These are phyloP conservation scores for Hydraecia micacea DNA, from an alignment of 2,888 invertebrate genomes.

Conservation along the genomic window DNA sequence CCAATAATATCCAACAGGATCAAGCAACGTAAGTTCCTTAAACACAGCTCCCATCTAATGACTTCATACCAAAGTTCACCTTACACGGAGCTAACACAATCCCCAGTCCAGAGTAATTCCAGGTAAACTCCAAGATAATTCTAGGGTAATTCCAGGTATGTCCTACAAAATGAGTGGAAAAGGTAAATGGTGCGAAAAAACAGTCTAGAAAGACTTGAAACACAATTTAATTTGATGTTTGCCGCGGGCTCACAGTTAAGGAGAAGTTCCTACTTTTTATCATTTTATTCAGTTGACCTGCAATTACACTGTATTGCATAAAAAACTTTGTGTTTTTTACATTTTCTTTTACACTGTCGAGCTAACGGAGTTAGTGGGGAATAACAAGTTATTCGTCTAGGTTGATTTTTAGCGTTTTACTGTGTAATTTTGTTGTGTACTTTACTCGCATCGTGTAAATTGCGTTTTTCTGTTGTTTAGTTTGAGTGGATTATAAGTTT, in stretches of 20 bases:
- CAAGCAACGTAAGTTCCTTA: slow-evolving; percentile 14
- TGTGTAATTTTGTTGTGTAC: slow-evolving; percentile 20
- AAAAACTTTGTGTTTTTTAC: slow-evolving; percentile 70
- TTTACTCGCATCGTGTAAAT: slow-evolving; percentile 56
- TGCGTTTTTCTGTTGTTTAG: slow-evolving; percentile 60
- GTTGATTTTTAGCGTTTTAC: slow-evolving; percentile 53
- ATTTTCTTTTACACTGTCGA: slow-evolving; percentile 72
- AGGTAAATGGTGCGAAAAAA: slow-evolving; percentile 63
- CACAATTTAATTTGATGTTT: slow-evolving; percentile 75
- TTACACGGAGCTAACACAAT: slow-evolving; percentile 52
- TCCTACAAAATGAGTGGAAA: slow-evolving; percentile 54
- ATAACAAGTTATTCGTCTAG: slow-evolving; percentile 61
- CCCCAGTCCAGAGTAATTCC: slow-evolving; percentile 24
- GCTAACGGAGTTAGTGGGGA: slow-evolving; percentile 69
- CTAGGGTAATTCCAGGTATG: slow-evolving; percentile 41
- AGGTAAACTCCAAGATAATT: slow-evolving; percentile 7
- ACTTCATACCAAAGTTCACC: slow-evolving; percentile 45
- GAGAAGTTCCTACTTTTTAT: slow-evolving; percentile 70
- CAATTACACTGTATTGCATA: slow-evolving; percentile 76
- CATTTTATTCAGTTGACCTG: slow-evolving; percentile 77
- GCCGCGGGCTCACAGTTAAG: slow-evolving; percentile 65
- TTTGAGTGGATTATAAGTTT: slow-evolving; percentile 54
- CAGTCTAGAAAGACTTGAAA: slow-evolving; percentile 43
- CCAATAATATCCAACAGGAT: slow-evolving; percentile 33
- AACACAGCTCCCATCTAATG: slow-evolving; percentile 37